Evolutionary conservation across 2,113 vertebrate genomes (phyloP).

Genomic region (Tetrax tetrax): DNA sequence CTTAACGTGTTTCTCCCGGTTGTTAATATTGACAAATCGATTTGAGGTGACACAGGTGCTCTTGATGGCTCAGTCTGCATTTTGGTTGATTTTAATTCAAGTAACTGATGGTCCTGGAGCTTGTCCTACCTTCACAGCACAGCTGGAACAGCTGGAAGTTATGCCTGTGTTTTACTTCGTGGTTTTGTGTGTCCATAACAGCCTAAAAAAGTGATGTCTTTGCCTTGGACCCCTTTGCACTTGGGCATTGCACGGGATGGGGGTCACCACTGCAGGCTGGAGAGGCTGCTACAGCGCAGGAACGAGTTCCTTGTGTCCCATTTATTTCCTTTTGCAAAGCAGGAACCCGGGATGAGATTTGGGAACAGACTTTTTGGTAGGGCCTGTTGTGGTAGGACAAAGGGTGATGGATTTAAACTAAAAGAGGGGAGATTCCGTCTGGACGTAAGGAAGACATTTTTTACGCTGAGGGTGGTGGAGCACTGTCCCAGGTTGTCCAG

Average conservation of each 20-base stretch:
- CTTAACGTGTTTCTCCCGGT: neutral
- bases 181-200: neutral
- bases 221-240: neutral
- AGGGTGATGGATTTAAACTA: neutral
- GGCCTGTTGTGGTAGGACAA: rapidly evolving
- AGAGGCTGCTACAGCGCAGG: rapidly evolving
- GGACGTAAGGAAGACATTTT: neutral
- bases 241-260: rapidly evolving
- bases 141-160: neutral
- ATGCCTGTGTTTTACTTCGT: neutral
- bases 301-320: neutral
- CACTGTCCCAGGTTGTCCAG: neutral
- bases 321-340: neutral
- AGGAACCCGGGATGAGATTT: rapidly evolving
- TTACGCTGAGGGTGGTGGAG: too few relatives aligned
- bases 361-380: neutral
- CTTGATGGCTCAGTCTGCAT: neutral
- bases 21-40: neutral
- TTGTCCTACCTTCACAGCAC: too few relatives aligned
- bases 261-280: neutral
- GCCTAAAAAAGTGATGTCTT: neutral
- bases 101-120: neutral
- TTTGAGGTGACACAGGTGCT: neutral
- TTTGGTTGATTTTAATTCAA: neutral
- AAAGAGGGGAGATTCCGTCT: neutral